Evolutionary conservation across 2,113 vertebrate species (phyloP), one percentile per base, ranked within the genome.

Genomic region (Labeo rohita): DNA sequence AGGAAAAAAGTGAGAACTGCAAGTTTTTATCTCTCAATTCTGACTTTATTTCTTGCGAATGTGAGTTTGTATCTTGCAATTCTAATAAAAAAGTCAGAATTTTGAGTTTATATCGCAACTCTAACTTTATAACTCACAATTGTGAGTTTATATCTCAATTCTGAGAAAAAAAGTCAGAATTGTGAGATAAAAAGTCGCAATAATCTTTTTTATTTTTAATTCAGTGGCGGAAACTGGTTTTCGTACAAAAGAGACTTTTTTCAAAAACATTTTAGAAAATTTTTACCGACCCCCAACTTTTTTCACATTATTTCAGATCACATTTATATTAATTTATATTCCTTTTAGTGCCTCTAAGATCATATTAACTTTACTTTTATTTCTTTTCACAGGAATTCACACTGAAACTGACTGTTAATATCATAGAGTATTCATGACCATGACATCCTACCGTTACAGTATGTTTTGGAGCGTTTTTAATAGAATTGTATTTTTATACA

Each of bases 361-460:
- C 28, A 65, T 77, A 6, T 10, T 77, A 54, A 77, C 49, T 1
- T 10, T 52, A 36, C 23, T 54, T 18, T 47, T 84, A 28, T 50
- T 54, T 6, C 89, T 73, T 49, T 83, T 83, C 28, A 10, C 92
- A 95, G 95, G 49, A 88, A 6, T 95, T 95, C 39, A 94, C 87
- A 6, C 49, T 95, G 83, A 76, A 45, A 9, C 88, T 95, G 80
- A 88, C 12, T 59, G 87, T 87, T 21, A 88, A 91, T 16, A 47
- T 73, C 4, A 4, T 0, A 23, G 84, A 91, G 50, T 84, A n/a
- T 54, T 77, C n/a, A 9, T 56, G 75, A 91, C 21, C 13, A 0
- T 23, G 7, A 21, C 50, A 63, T 50, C n/a, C 61, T 39, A 73
- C 21, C 2, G 68, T 47, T 15, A 50, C 13, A 23, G 28, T 61